Percentiles rank a stretch among this genome's conserved stretches.
These are phyloP conservation scores for Euphysa ruthae DNA, from an alignment of 30 jellyfish, hydroid and myxozoan genomes.

Conservation along the genomic window DNA sequence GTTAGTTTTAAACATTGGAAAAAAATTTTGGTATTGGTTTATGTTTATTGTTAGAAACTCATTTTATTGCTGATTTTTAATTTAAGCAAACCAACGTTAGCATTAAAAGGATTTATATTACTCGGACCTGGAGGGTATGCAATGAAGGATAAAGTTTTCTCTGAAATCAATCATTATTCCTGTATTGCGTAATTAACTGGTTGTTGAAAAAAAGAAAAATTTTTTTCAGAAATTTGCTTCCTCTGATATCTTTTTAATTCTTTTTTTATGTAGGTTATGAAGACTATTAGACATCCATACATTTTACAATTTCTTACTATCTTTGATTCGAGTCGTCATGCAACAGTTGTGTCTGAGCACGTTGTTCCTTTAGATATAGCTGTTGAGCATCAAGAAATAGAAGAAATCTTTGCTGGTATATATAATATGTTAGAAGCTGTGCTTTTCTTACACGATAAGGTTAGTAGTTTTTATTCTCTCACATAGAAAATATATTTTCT, in stretches of 20 bases:
- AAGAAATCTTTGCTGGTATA: conserved; percentile 65
- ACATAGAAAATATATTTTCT: too few relatives aligned
- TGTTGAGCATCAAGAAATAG: conserved; percentile 26
- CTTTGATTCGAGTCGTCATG: conserved; percentile 15
- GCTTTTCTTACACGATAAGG: conserved; percentile 71
- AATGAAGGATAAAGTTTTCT: too few relatives aligned
- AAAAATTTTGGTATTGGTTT: too few relatives aligned
- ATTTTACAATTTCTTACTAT: conserved; percentile 47
- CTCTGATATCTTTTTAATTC: neutral
- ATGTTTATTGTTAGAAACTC: too few relatives aligned
- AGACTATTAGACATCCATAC: conserved; percentile 62
- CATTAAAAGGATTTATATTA: too few relatives aligned
- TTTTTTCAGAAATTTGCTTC: neutral
- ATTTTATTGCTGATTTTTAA: too few relatives aligned
- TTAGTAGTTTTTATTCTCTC: neutral
- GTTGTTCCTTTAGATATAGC: conserved; percentile 49
- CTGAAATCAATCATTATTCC: too few relatives aligned
- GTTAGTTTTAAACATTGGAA: too few relatives aligned
- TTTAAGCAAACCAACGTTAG: too few relatives aligned
- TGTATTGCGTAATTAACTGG: too few relatives aligned
- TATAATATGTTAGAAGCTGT: conserved; percentile 62
- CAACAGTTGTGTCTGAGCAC: conserved; percentile 60
- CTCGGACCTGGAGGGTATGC: too few relatives aligned
- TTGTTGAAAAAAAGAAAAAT: neutral
- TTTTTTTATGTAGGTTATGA: conserved; percentile 36